Percentiles rank a stretch among this genome's conserved stretches.
Conservation (phyloP, 1,140 invertebrate species). For the Drosophila santomea region DNA sequence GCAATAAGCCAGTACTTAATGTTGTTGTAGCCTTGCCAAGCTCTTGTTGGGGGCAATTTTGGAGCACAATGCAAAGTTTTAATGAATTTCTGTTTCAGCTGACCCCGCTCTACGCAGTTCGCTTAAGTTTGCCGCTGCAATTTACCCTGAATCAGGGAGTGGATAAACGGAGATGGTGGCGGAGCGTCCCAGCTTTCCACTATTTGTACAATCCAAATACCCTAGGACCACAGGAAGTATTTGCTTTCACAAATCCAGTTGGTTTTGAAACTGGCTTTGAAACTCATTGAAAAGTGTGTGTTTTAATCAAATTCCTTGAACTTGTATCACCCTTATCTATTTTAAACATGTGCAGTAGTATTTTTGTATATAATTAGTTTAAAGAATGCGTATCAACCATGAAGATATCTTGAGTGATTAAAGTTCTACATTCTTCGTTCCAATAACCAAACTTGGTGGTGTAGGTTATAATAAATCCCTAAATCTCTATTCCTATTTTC, state of each 20-base stretch:
- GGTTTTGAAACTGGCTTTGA: no score
- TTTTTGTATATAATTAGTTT: no score
- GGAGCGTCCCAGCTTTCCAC: slow-evolving; percentile 51
- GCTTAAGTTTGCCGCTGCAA: slow-evolving; percentile 69
- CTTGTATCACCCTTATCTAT: no score
- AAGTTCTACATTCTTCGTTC: background rate
- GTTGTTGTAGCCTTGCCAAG: slow-evolving; percentile 8
- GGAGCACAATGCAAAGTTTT: slow-evolving; percentile 77
- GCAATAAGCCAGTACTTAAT: slow-evolving; percentile 57
- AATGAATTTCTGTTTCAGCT: slow-evolving; percentile 72
- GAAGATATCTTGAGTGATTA: no score
- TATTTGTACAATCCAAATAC: slow-evolving; percentile 51
- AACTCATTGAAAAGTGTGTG: no score
- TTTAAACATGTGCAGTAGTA: no score
- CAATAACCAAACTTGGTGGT: background rate
- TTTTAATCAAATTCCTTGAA: no score
- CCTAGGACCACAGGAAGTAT: background rate
- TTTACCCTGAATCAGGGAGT: slow-evolving; percentile 31
- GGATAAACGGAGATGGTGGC: background rate
- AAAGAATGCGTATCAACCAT: no score
- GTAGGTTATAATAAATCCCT: background rate
- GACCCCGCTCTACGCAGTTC: slow-evolving; percentile 54
- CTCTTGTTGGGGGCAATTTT: slow-evolving; percentile 47
- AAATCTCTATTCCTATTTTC: slow-evolving; percentile 1
- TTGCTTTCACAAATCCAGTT: background rate